Conservation (phyloP, 2,113 vertebrate genomes). For the Garra rufa region DNA sequence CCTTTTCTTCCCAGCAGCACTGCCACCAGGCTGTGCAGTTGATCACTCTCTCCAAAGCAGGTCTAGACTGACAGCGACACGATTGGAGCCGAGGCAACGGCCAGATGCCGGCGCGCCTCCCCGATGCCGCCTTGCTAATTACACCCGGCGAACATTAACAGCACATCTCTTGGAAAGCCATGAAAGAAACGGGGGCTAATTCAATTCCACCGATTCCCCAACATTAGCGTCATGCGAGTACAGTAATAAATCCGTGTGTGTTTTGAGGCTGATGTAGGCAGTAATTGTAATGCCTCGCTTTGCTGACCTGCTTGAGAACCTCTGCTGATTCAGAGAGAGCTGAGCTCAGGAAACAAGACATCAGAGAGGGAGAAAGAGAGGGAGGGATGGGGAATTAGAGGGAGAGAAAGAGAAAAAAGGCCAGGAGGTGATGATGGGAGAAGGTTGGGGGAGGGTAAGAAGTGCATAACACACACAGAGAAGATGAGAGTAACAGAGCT, state of each 20-base stretch:
- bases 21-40: constrained; percentile 59
- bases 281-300: constrained; percentile 42
- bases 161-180: constrained; percentile 15
- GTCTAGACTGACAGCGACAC: constrained; percentile 34
- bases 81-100: constrained; percentile 24
- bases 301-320: constrained; percentile 47
- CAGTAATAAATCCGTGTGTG: constrained; percentile 16
- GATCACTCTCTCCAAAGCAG: constrained; percentile 20
- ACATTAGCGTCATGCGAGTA: not conserved
- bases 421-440: constrained; percentile 32
- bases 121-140: not conserved
- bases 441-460: constrained; percentile 25
- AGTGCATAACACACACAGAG: constrained; percentile 10
- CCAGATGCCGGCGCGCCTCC: not conserved
- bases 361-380: constrained; percentile 6
- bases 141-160: not conserved
- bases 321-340: constrained; percentile 32
- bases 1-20: constrained; percentile 69
- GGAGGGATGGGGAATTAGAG: constrained; percentile 24
- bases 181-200: constrained; percentile 7
- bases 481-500: constrained; percentile 33
- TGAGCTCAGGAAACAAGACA: constrained; percentile 49
- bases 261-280: constrained; percentile 42
- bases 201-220: constrained; percentile 11
- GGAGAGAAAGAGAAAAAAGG: constrained; percentile 27